Evolutionary conservation across 2,888 invertebrate species (phyloP), one percentile per base, ranked within the genome.

Genomic region (Sceliomorpha sp.): DNA sequence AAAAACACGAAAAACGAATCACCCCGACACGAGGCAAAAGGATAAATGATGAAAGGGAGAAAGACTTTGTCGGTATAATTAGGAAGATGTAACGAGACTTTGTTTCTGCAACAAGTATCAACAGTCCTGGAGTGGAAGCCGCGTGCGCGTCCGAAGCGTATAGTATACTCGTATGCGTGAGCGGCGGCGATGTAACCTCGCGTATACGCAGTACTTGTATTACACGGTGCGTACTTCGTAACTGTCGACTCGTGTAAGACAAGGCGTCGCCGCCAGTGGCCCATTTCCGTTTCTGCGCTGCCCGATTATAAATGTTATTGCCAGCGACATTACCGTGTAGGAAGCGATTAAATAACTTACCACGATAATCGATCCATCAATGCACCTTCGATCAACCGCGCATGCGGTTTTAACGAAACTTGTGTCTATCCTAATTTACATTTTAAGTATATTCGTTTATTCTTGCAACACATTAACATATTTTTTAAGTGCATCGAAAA

Each of bases 241-340:
- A 63, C 50, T 62, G 60, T 48, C 27, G 44, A 55, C 50, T 40
- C 70, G 15, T 73, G 75, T 74, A 73, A 64, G 66, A 70, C 66
- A 66, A 36, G 56, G 56, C 63, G 55, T 58, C 40, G 58, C 62
- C 63, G 70, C 62, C 75, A 71, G 73, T 79, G 82, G 78, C 75
- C 79, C 80, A 81, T 84, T 83, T 83, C 80, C 78, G 73, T 73
- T 60, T 70, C 71, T 72, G 70, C n/a, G n/a, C 77, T 75, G 66
- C 77, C 58, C 73, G 77, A 76, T 80, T 81, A 79, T 81, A 76
- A 75, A 73, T 77, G 77, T 78, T 79, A 81, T 80, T 80, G 77
- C 75, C 73, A 12, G 4, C 6, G 7, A 40, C 13, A 44, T 45
- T 45, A 29, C 31, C 45, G 31, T 45, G 31, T 10, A 9, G 14